phyloP scores from a whole-genome alignment of 2,888 invertebrate species.

The Aspidapion aeneum region DNA sequence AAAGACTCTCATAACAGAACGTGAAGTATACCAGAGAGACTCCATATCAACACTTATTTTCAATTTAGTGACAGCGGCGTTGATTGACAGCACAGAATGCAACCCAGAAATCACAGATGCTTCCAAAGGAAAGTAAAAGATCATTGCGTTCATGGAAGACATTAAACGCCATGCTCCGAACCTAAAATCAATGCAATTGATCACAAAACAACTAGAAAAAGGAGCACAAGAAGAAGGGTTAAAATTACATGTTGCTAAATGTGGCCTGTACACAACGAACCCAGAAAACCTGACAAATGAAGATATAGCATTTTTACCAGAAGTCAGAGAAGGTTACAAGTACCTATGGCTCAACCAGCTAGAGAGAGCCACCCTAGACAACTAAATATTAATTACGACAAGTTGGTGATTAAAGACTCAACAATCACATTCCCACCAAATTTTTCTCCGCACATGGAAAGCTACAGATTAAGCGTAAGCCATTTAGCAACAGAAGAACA shows the following conservation, averaged over 20 bases:
- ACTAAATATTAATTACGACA: too few relatives aligned
- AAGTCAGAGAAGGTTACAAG: not conserved
- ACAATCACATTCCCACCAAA: too few relatives aligned
- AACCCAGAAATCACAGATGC: slow-evolving; percentile 3
- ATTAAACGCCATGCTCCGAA: slow-evolving; percentile 1
- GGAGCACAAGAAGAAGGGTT: not conserved
- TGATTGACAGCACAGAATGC: slow-evolving; percentile 14
- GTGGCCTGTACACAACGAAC: not conserved
- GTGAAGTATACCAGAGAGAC: too few relatives aligned
- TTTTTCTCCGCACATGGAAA: too few relatives aligned
- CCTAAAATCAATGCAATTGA: not conserved
- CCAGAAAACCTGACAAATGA: not conserved
- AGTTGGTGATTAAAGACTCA: too few relatives aligned
- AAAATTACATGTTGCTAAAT: too few relatives aligned
- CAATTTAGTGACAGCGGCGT: slow-evolving; percentile 20
- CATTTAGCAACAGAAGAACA: too few relatives aligned
- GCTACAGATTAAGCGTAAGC: too few relatives aligned
- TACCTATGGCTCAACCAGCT: not conserved
- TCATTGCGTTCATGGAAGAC: slow-evolving; percentile 26
- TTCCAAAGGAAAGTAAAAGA: slow-evolving; percentile 8
- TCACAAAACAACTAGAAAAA: not conserved
- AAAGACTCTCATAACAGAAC: too few relatives aligned
- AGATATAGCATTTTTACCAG: not conserved
- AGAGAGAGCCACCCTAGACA: not conserved
- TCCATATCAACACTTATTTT: slow-evolving; percentile 25